Evolutionary conservation across 2,797 vertebrate species (phyloP).

Genomic region (Podarcis siculus): DNA sequence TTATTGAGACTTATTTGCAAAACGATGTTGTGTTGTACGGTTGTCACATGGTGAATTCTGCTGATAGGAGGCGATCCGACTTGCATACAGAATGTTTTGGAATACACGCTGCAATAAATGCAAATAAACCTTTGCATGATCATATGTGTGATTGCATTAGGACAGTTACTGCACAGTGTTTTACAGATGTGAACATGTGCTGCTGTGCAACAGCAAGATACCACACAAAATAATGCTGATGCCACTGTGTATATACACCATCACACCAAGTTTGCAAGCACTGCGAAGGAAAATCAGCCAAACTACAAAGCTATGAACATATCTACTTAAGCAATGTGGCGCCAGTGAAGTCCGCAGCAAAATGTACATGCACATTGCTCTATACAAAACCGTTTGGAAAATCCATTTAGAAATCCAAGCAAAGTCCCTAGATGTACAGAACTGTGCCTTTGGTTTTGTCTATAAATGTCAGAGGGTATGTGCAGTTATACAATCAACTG

Average conservation of each 20-base stretch:
- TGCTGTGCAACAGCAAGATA: neutral
- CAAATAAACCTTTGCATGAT: neutral
- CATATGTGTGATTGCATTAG: neutral
- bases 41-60: too few relatives aligned
- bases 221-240: neutral
- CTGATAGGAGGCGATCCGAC: too few relatives aligned
- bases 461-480: neutral
- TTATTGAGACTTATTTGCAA: too few relatives aligned
- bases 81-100: too few relatives aligned
- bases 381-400: neutral
- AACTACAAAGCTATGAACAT: neutral
- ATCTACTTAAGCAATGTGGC: neutral
- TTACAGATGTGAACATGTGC: neutral
- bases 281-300: neutral
- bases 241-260: neutral
- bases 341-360: neutral
- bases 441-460: too few relatives aligned
- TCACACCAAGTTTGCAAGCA: neutral
- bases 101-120: neutral
- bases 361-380: neutral
- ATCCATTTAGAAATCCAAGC: neutral
- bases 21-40: too few relatives aligned
- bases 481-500: too few relatives aligned
- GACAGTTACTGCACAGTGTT: neutral
- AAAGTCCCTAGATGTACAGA: neutral